These are phyloP conservation scores for Panurus biarmicus DNA, from an alignment of 2,113 vertebrate species.

Conservation along the genomic window DNA sequence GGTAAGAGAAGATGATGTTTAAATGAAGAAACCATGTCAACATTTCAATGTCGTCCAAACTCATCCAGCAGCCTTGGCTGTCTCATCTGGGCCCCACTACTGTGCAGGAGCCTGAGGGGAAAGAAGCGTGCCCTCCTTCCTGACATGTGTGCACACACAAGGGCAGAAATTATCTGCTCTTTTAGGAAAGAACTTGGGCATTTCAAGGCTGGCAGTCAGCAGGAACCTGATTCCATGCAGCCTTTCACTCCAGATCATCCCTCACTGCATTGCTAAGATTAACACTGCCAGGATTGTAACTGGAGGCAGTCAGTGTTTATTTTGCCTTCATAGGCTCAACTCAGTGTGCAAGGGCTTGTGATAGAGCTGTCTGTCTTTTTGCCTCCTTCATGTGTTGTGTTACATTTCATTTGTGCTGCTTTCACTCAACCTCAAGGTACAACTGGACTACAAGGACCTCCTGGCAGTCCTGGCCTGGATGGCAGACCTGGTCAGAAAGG, in stretches of 20 bases:
- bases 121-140: neutral
- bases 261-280: neutral
- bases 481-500: slow-evolving; percentile 64
- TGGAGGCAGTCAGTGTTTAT: fast-evolving
- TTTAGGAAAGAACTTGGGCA: neutral
- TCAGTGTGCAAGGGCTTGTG: neutral
- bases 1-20: neutral
- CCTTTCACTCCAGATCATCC: neutral
- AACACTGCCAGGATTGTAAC: fast-evolving
- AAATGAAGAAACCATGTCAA: neutral
- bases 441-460: neutral
- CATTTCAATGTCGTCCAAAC: fast-evolving
- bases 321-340: neutral
- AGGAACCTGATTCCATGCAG: neutral
- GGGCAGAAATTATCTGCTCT: neutral
- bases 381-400: neutral
- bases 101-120: neutral
- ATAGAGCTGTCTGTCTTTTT: neutral
- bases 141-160: neutral
- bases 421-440: slow-evolving; percentile 48
- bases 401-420: neutral
- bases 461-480: neutral
- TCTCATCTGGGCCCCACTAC: neutral
- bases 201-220: neutral
- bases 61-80: neutral